Evolutionary conservation across 2,797 vertebrate genomes (phyloP).

Genomic region (Euthynnus affinis): DNA sequence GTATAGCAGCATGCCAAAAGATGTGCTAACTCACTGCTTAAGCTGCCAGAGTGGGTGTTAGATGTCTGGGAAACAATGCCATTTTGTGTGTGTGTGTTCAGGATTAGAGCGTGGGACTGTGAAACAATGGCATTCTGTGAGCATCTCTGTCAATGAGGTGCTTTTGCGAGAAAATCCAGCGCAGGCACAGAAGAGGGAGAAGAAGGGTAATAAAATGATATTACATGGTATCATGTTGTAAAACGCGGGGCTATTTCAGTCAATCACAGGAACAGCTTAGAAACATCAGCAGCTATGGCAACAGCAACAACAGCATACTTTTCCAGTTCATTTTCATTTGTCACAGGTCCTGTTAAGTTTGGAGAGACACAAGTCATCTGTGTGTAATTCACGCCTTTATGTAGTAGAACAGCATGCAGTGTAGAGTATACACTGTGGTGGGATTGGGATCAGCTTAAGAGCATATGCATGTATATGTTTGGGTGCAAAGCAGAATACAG

Average conservation of each 20-base stretch:
- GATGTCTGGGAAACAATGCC: constrained; percentile 85
- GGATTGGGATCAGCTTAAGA: background rate
- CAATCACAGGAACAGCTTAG: constrained; percentile 51
- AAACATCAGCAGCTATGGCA: constrained; percentile 56
- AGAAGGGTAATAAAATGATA: constrained; percentile 64
- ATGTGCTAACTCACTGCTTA: constrained; percentile 82
- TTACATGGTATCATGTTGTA: constrained; percentile 65
- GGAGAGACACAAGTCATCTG: constrained; percentile 24
- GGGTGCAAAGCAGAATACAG: background rate
- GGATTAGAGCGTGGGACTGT: constrained; percentile 28
- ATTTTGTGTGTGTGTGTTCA: constrained; percentile 71
- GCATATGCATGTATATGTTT: background rate
- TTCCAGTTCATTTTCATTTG: constrained; percentile 11
- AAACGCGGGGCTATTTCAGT: constrained; percentile 63
- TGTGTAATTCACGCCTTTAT: background rate
- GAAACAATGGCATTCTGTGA: constrained; percentile 84
- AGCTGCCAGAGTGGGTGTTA: constrained; percentile 80
- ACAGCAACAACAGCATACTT: constrained; percentile 48
- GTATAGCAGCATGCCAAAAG: constrained; percentile 77
- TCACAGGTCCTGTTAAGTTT: constrained; percentile 13
- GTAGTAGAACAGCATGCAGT: background rate
- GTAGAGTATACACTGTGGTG: background rate
- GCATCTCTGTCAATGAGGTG: constrained; percentile 77
- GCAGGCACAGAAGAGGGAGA: constrained; percentile 34
- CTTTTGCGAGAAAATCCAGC: constrained; percentile 74